Evolutionary conservation across 2,797 vertebrate species (phyloP).

Genomic region (Botia kubotai): DNA sequence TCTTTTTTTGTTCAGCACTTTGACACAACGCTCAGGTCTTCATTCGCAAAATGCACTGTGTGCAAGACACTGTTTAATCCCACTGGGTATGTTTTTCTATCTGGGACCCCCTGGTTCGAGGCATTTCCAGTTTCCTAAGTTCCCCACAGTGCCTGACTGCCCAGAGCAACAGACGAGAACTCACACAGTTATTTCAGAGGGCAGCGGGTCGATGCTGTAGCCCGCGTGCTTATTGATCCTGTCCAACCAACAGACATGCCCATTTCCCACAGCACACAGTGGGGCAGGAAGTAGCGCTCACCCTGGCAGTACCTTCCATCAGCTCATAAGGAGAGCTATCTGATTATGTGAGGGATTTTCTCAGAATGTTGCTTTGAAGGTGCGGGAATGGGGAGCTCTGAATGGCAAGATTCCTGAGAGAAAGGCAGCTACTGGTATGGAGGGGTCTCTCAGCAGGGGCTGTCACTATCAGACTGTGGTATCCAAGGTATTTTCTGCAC

Average conservation of each 20-base stretch:
- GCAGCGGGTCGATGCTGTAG: slow-evolving; percentile 34
- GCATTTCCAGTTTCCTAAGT: slow-evolving; percentile 56
- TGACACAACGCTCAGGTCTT: slow-evolving; percentile 5
- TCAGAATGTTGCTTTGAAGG: slow-evolving; percentile 31
- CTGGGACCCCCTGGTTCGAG: slow-evolving; percentile 54
- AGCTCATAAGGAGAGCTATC: slow-evolving; percentile 18
- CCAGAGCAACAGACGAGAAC: slow-evolving; percentile 42
- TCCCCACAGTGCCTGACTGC: slow-evolving; percentile 47
- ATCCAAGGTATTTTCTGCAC: slow-evolving; percentile 51
- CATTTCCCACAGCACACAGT: slow-evolving; percentile 45
- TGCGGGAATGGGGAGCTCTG: slow-evolving; percentile 36
- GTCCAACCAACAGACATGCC: slow-evolving; percentile 34
- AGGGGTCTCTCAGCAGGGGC: slow-evolving; percentile 46
- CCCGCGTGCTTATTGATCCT: slow-evolving; percentile 51
- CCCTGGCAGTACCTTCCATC: slow-evolving; percentile 11
- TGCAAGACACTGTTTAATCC: slow-evolving; percentile 54
- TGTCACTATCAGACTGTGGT: slow-evolving; percentile 35
- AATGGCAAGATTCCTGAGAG: slow-evolving; percentile 52
- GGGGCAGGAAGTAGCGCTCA: slow-evolving; percentile 28
- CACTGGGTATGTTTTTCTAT: slow-evolving; percentile 55
- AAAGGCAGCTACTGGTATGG: slow-evolving; percentile 39
- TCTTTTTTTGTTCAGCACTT: slow-evolving; percentile 37
- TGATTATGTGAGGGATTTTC: slow-evolving; percentile 45
- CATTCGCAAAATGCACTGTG: slow-evolving; percentile 19
- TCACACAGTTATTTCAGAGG: slow-evolving; percentile 48